Evolutionary conservation across 2,113 vertebrate species (phyloP), one percentile per base, ranked within the genome.

Genomic region (Aspiorhynchus laticeps): DNA sequence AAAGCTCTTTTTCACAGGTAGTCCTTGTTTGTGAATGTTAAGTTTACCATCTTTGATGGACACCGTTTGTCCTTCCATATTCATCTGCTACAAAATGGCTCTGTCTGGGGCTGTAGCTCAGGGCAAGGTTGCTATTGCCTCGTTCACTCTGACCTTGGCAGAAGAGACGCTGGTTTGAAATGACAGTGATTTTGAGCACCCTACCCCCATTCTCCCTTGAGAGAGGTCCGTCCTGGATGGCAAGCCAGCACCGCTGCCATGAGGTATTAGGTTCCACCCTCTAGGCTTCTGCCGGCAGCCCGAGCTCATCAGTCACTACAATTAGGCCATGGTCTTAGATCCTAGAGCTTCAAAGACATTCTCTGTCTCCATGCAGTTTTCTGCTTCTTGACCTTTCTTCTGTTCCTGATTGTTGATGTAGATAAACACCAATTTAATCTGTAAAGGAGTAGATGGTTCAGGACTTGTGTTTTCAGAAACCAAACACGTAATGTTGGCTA

Each of bases 301-400:
- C 82, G 89, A 93, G 90, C 94, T 93, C 91, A 92, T 94, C 93
- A 94, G 92, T 94, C 93, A 92, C 89, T 91, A 91, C 93, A 95
- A 95, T 93, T 94, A 94, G 93, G 93, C 94, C 93, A 95, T 90
- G 91, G 91, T 91, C 90, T 91, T 90, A 90, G 91, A 92, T 93
- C 90, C 89, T 91, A 90, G 24, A 81, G 75, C 63, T 89, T 85
- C 86, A 89, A 89, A 87, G 79, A 71, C 86, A 77, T 78, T 82
- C 91, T 89, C 86, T 88, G 88, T 88, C 91, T 88, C 85, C 73
- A 82, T 81, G 90, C 78, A 80, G 84, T 84, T 83, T 76, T 77
- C 88, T 90, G 75, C 26, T 67, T 86, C 71, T 75, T 75, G 24
- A 83, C 85, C 82, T 82, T 87, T 46, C 71, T 71, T 84, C 43